Evolutionary conservation across 2,113 vertebrate species (phyloP).

Genomic region (Pongo pygmaeus): DNA sequence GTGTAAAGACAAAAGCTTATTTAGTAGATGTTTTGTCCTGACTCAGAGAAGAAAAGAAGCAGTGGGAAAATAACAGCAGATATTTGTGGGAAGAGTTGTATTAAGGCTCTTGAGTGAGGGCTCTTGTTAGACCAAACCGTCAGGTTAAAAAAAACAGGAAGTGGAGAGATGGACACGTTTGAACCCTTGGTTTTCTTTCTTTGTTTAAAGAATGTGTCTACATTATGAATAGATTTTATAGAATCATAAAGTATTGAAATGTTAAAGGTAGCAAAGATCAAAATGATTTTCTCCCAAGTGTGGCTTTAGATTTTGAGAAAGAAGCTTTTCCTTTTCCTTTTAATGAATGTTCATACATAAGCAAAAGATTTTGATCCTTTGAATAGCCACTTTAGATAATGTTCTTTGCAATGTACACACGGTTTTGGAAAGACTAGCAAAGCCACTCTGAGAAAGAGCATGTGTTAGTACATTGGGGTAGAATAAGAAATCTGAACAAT

Average conservation of each 20-base stretch:
- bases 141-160: not conserved
- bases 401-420: not conserved
- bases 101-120: not conserved
- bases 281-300: conserved; percentile 20
- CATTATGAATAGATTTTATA: not conserved
- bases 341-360: conserved; percentile 30
- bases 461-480: not conserved
- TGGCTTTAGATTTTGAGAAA: conserved; percentile 6
- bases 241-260: conserved; percentile 18
- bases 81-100: not conserved
- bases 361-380: conserved; percentile 44
- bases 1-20: not conserved
- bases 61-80: not conserved
- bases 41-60: not conserved
- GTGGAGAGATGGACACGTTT: not conserved
- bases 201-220: conserved; percentile 9
- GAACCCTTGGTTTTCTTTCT: not conserved
- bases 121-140: not conserved
- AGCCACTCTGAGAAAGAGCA: not conserved
- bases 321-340: conserved; percentile 15
- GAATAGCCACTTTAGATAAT: not conserved
- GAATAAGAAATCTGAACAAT: conserved; percentile 48
- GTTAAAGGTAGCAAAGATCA: not conserved
- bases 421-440: conserved; percentile 42
- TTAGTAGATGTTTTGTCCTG: not conserved